Percentiles rank a stretch among this genome's conserved stretches.
Evolutionary conservation across 1,140 invertebrate species (phyloP).

Genomic region (Drosophila subobscura): DNA sequence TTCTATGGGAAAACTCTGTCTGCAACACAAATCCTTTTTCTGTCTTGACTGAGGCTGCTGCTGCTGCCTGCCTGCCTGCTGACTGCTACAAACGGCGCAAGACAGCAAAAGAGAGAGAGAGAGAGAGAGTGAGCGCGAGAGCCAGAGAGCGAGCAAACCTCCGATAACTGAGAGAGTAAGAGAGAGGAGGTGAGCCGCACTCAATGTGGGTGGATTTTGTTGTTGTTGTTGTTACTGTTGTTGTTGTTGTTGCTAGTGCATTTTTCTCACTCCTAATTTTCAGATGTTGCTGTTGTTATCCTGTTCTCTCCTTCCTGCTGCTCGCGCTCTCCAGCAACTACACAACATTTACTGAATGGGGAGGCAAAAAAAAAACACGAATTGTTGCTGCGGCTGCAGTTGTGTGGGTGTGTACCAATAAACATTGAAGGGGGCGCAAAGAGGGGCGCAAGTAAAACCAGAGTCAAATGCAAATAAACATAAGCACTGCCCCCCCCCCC

Average conservation of each 20-base stretch:
- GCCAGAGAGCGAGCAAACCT: conserved; percentile 7
- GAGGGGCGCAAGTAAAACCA: not conserved
- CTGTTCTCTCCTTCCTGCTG: conserved; percentile 34
- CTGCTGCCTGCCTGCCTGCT: conserved; percentile 23
- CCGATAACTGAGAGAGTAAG: conserved; percentile 1
- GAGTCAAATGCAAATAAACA: conserved; percentile 25
- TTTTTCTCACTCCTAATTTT: conserved; percentile 31
- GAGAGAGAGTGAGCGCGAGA: conserved; percentile 11
- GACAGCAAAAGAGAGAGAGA: conserved; percentile 21
- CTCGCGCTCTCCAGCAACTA: conserved; percentile 14
- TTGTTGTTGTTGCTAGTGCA: conserved; percentile 38
- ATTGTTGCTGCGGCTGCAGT: conserved; percentile 7
- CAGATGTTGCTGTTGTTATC: conserved; percentile 62
- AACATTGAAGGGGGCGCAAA: not conserved
- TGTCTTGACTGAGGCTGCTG: conserved; percentile 33
- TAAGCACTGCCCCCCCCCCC: conserved; percentile 19
- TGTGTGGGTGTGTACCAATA: too few species aligned
- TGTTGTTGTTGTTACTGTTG: conserved; percentile 33
- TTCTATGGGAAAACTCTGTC: conserved; percentile 36
- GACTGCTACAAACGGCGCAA: conserved; percentile 33
- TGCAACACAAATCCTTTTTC: conserved; percentile 52
- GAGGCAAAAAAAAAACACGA: conserved; percentile 1
- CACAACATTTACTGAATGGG: conserved; percentile 16
- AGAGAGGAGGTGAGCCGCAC: conserved; percentile 22
- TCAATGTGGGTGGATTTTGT: conserved; percentile 60